Base-by-base conservation (phyloP, 2,888 invertebrate species). In the Napeogenes sylphis region DNA sequence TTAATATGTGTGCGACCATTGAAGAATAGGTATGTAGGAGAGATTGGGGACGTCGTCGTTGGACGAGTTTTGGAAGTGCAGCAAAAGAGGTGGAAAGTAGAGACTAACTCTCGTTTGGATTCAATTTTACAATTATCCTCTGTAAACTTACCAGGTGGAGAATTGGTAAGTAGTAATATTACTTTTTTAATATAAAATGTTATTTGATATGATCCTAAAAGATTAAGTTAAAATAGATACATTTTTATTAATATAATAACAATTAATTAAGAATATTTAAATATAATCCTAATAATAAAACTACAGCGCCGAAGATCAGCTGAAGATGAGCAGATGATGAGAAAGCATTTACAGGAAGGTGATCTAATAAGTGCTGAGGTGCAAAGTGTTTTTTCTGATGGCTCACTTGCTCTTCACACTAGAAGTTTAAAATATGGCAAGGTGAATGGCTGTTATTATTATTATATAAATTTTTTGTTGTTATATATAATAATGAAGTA, bases 291-390 rank as follows among this genome's bases (percentile, higher is more conserved):
- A 12, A 6, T 10, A 8, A 42, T 42, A 10, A 42, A 42, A 42
- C 10, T 70, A 14, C 80, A 97, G 94, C 92, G 99, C 68, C 91
- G 98, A 61, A 92, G 98, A 77, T 97, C 96, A 4, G 96, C 94
- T 4, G 98, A 99, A 90, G 99, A 99, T 91, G 99, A 99, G 82
- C 95, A 98, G 79, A 96, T 97, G 92, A 99, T 99, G 99, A 92
- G 99, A 61, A 95, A 96, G 69, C 98, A 98, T 83, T 89, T 99
- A 56, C 94, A 95, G 81, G 98, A 98, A 86, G 98, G 98, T 21
- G 99, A 99, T 87, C 91, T 99, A 1, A 97, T 99, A 66, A 98
- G 98, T 87, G 99, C 99, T 4, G 99, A 99, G 91, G 99, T 99
- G 0, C 98, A 99, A 80, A 97, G 95, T 80, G 93, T 98, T 4